Evolutionary conservation across 2,888 invertebrate species (phyloP).

Genomic region (Cosmopolites sordidus): DNA sequence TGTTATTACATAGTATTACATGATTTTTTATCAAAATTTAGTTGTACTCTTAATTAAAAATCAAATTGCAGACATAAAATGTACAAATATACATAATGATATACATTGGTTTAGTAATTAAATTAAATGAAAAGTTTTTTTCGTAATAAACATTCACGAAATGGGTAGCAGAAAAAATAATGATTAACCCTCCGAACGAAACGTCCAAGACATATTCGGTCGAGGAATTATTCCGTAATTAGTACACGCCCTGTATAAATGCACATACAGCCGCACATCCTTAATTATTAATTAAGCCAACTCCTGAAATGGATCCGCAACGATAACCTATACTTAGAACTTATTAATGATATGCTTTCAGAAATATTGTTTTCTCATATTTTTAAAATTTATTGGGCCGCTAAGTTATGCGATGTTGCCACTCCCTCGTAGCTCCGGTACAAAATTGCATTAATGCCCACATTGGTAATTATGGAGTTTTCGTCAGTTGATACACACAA

Average conservation of each 20-base stretch:
- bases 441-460: conserved; percentile 23
- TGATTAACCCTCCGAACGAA: not conserved
- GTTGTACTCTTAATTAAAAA: too few species aligned
- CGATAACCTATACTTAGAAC: conserved; percentile 35
- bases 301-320: conserved; percentile 30
- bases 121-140: not conserved
- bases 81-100: too few species aligned
- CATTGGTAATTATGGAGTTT: conserved; percentile 20
- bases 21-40: too few species aligned
- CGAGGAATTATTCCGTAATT: conserved; percentile 1
- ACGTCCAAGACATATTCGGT: not conserved
- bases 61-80: too few species aligned
- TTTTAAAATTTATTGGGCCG: conserved; percentile 21
- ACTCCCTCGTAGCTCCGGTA: conserved; percentile 11
- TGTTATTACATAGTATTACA: too few species aligned
- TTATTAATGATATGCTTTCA: conserved; percentile 32
- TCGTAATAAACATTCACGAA: not conserved
- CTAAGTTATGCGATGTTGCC: conserved; percentile 21
- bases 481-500: too few species aligned
- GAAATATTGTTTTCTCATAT: conserved; percentile 22
- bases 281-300: conserved; percentile 25
- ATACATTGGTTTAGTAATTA: too few species aligned
- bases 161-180: not conserved
- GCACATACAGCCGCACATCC: conserved; percentile 5
- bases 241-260: conserved; percentile 3